Base-by-base conservation (phyloP, 2,797 vertebrate genomes). In the Loriculus beryllinus region DNA sequence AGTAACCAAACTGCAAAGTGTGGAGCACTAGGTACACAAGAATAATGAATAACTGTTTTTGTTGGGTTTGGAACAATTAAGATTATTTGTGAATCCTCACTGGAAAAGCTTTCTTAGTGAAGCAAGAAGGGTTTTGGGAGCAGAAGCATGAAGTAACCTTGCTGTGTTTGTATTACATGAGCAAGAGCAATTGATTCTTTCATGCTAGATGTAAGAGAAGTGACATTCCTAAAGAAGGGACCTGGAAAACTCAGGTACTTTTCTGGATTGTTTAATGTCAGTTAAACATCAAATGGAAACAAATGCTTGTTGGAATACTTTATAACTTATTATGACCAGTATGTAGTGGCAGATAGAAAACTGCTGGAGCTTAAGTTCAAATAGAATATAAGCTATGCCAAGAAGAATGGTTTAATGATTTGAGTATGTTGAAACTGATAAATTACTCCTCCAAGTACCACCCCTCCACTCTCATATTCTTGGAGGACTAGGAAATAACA, bases 281-380 rank as follows among this genome's bases (percentile, higher is more conserved):
- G 65, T 90, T 95, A 49, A 91, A 72, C 11, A 6, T 6, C 1
- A 57, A 72, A 37, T 68, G 19, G 56, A 23, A 89, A 69, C 60
- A 93, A 71, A 92, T 76, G 43, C n/a, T 63, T 92, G 49, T 91
- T 79, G n/a, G 51, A 92, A 89, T 88, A 82, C 68, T 62, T 63
- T 6, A 57, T 86, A 47, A 31, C 68, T 2, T 21, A 35, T 57
- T 74, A 33, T 59, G 63, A 60, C 48, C 40, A 54, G 51, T 64
- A 67, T 40, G 87, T 37, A 49, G 69, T 39, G 49, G 49, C 57
- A 69, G 79, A 71, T 15, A 84, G 70, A 69, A 89, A 79, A 86
- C 51, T 84, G 29, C 67, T 87, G 59, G 47, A 93, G 21, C 59
- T 56, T 47, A 88, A 92, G 49, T 88, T 88, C 43, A 67, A 80